A percentile compares a stretch with the other conserved stretches of the same genome.
Conservation (phyloP, 2,113 vertebrate genomes). For the Chaenogobius annularis region DNA sequence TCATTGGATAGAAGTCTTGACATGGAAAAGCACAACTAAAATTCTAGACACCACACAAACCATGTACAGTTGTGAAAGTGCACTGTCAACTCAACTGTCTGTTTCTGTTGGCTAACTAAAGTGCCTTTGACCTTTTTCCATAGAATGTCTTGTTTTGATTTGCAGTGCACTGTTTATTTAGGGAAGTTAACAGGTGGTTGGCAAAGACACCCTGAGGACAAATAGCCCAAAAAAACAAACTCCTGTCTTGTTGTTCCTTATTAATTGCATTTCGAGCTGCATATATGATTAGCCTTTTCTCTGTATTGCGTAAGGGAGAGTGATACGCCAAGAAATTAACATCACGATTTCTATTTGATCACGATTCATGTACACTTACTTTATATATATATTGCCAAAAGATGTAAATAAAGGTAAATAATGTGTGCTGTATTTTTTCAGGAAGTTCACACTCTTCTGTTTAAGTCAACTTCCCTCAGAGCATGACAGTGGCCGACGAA, state of each 20-base stretch:
- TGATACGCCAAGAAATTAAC: too few relatives aligned
- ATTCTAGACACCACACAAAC: neutral
- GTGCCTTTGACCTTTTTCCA: constrained; percentile 3
- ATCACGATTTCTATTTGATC: too few relatives aligned
- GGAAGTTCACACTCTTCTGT: too few relatives aligned
- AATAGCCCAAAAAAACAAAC: neutral
- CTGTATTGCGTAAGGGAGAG: too few relatives aligned
- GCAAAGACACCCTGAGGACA: constrained; percentile 8
- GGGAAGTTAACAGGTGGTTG: constrained; percentile 23
- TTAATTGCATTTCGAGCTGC: neutral
- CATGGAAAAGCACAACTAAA: neutral
- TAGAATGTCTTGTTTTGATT: constrained; percentile 6
- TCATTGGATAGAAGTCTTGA: constrained; percentile 3
- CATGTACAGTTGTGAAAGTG: neutral
- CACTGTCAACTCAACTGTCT: neutral
- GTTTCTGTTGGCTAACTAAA: neutral
- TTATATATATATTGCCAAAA: too few relatives aligned
- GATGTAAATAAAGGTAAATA: too few relatives aligned
- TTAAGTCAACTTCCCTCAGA: too few relatives aligned
- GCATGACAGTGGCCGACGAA: too few relatives aligned
- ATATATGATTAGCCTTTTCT: neutral
- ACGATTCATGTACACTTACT: too few relatives aligned
- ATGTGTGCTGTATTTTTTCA: too few relatives aligned
- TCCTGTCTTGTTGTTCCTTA: neutral
- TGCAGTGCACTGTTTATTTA: constrained; percentile 7